Conservation (phyloP, 2,113 vertebrate species). For the Gnathonemus longibarbis region DNA sequence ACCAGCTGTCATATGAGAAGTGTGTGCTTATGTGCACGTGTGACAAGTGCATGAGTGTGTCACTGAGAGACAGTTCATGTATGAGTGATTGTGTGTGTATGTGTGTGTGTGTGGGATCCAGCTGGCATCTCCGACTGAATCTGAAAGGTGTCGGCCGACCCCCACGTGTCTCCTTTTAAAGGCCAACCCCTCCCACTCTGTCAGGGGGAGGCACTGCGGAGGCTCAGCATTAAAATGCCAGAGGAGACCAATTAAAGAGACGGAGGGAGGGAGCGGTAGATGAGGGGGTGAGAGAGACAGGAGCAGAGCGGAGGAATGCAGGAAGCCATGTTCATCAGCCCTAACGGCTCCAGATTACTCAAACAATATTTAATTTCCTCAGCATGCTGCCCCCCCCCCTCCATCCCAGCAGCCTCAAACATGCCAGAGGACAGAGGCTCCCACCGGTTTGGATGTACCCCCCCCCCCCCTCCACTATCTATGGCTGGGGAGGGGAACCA, state of each 20-base stretch:
- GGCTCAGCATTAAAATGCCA: slow-evolving; percentile 10
- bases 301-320: neutral
- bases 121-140: neutral
- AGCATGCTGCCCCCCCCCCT: neutral
- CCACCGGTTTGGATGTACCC: neutral
- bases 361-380: slow-evolving; percentile 14
- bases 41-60: neutral
- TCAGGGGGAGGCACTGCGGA: slow-evolving; percentile 7
- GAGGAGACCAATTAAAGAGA: slow-evolving; percentile 17
- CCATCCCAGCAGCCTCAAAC: neutral
- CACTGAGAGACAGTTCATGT: neutral
- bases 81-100: neutral
- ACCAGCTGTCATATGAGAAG: neutral
- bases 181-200: slow-evolving; percentile 6
- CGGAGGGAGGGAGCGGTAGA: neutral
- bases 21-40: neutral
- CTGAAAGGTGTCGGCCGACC: neutral
- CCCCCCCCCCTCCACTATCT: neutral
- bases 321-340: slow-evolving; percentile 1
- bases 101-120: neutral
- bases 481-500: neutral
- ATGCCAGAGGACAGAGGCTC: neutral
- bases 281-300: neutral
- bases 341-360: neutral
- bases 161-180: neutral